phyloP scores from a whole-genome alignment of 1,140 invertebrate species.

The Ooceraea biroi region DNA sequence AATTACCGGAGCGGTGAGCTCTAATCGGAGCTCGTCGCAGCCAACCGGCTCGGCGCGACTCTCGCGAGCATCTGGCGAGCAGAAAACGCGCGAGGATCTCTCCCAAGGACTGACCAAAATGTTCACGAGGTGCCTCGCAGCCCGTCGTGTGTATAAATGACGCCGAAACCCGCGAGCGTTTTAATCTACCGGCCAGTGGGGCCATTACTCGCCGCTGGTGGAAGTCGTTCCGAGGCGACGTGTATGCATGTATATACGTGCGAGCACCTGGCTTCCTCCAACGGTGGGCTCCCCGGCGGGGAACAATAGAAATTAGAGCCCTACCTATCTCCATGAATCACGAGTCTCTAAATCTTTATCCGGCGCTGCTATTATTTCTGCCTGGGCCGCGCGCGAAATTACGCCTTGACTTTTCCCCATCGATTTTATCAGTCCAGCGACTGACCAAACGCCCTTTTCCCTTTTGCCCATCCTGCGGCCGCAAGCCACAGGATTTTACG shows the following conservation, averaged over 20 bases:
- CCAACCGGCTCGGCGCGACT: background rate
- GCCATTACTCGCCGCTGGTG: conserved; percentile 69
- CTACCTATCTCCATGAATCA: conserved; percentile 51
- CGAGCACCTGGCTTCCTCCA: conserved; percentile 57
- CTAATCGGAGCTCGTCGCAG: conserved; percentile 31
- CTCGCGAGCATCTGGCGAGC: conserved; percentile 1
- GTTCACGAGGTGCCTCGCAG: conserved; percentile 29
- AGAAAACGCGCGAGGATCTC: conserved; percentile 36
- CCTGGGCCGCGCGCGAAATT: conserved; percentile 31
- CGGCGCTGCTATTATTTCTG: conserved; percentile 26
- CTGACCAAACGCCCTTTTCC: background rate
- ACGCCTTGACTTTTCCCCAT: conserved; percentile 39
- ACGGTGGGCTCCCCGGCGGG: conserved; percentile 41
- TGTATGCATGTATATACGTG: conserved; percentile 3
- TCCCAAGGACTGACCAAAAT: conserved; percentile 50
- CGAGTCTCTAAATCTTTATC: conserved; percentile 42
- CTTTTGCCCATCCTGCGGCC: too few relatives aligned
- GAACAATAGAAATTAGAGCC: conserved; percentile 74
- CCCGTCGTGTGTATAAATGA: conserved; percentile 61
- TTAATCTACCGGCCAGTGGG: conserved; percentile 71
- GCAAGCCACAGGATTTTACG: background rate
- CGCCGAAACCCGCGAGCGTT: conserved; percentile 73
- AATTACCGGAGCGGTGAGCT: conserved; percentile 41
- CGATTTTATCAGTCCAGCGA: conserved; percentile 2
- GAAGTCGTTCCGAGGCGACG: conserved; percentile 68